A percentile compares a stretch with the other conserved stretches of the same genome.
Conservation (phyloP, 2,113 vertebrate species). For the Carassius carassius region DNA sequence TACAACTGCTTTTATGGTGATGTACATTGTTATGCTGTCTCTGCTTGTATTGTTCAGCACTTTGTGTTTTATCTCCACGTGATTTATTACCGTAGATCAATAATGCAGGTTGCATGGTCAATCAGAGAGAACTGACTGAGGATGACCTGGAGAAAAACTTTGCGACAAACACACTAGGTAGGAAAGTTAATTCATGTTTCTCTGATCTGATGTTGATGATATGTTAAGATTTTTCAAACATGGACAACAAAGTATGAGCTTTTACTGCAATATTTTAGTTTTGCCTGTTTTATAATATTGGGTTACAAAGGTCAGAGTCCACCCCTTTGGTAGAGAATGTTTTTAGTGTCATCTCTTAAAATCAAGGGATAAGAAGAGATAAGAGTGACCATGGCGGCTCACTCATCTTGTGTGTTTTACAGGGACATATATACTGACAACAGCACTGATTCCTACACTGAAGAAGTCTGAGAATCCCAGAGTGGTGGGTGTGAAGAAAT, state of each 20-base stretch:
- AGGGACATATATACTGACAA: constrained; percentile 84
- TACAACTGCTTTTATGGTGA: background rate
- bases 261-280: background rate
- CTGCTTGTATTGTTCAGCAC: background rate
- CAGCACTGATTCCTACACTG: constrained; percentile 78
- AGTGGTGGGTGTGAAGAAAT: constrained; percentile 76
- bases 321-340: background rate
- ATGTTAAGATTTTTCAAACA: background rate
- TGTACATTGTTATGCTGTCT: background rate
- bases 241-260: background rate
- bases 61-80: background rate
- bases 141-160: constrained; percentile 87
- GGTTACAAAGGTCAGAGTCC: background rate
- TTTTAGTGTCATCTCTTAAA: background rate
- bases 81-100: constrained; percentile 74
- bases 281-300: background rate
- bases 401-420: background rate
- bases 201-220: background rate
- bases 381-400: background rate
- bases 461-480: constrained; percentile 78
- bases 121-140: constrained; percentile 80
- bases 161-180: constrained; percentile 84
- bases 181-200: constrained; percentile 39
- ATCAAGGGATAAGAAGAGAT: background rate
- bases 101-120: constrained; percentile 85